These are phyloP conservation scores for Drosophila sulfurigaster DNA, from an alignment of 1,140 invertebrate species.

Conservation along the genomic window DNA sequence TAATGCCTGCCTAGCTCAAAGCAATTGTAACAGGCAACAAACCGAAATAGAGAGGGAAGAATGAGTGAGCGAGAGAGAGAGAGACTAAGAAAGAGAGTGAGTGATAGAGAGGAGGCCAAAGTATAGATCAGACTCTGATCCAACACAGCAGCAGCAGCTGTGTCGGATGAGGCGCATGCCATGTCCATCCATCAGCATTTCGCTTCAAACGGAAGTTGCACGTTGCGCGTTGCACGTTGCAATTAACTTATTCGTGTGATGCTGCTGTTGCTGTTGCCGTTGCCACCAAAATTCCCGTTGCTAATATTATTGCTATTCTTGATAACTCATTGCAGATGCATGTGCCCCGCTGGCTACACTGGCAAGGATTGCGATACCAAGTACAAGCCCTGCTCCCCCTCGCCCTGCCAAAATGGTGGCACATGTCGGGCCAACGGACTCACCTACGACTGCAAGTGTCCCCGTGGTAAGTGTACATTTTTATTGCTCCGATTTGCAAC, in stretches of 20 bases:
- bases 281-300: slow-evolving; percentile 38
- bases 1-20: slow-evolving; percentile 30
- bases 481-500: too few species aligned
- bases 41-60: slow-evolving; percentile 16
- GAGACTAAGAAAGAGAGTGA: background rate
- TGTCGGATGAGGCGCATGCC: slow-evolving; percentile 38
- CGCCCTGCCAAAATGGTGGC: slow-evolving; percentile 95
- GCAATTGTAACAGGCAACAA: slow-evolving; percentile 56
- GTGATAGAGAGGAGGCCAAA: background rate
- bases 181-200: slow-evolving; percentile 45
- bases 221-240: slow-evolving; percentile 36
- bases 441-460: slow-evolving; percentile 94
- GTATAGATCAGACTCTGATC: slow-evolving; percentile 4
- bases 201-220: slow-evolving; percentile 48
- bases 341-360: slow-evolving; percentile 94
- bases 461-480: slow-evolving; percentile 89
- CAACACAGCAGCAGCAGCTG: slow-evolving; percentile 14
- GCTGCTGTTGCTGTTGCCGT: background rate
- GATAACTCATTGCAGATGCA: slow-evolving; percentile 89
- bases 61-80: background rate
- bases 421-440: slow-evolving; percentile 91
- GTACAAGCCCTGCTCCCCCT: slow-evolving; percentile 95
- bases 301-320: slow-evolving; percentile 13
- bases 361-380: slow-evolving; percentile 95
- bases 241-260: slow-evolving; percentile 26